A percentile compares a stretch with the other conserved stretches of the same genome.
Conservation (phyloP, 2,113 vertebrate species). For the Leptobrachium ailaonicum region DNA sequence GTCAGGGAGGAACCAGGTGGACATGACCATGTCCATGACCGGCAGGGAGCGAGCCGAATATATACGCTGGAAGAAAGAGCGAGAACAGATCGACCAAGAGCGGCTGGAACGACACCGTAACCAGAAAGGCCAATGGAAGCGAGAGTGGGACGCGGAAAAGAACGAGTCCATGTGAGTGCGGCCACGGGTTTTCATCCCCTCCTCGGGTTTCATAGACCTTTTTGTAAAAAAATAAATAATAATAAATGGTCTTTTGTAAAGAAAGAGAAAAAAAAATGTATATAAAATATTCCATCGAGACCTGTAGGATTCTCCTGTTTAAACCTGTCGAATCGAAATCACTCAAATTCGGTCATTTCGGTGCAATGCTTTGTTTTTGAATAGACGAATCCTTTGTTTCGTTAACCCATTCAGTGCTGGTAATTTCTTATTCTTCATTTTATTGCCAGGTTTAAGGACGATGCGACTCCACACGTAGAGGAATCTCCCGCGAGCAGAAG, state of each 20-base stretch:
- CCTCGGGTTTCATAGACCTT: not conserved
- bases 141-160: conserved; percentile 93
- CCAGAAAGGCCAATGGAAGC: conserved; percentile 85
- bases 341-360: too few relatives aligned
- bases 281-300: too few relatives aligned
- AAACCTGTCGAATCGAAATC: too few relatives aligned
- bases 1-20: conserved; percentile 49
- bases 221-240: too few relatives aligned
- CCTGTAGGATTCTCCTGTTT: too few relatives aligned
- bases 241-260: too few relatives aligned
- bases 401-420: not conserved
- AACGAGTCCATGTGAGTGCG: conserved; percentile 75
- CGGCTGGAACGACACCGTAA: conserved; percentile 85
- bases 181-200: not conserved
- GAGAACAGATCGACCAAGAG: conserved; percentile 88
- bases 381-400: not conserved
- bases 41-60: conserved; percentile 89
- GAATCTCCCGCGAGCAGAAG: conserved; percentile 61
- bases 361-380: too few relatives aligned
- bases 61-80: conserved; percentile 89
- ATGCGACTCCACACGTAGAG: conserved; percentile 56
- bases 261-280: too few relatives aligned
- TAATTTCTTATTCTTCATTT: not conserved
- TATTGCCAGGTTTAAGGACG: conserved; percentile 80
- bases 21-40: conserved; percentile 93